phyloP scores from a whole-genome alignment of 2,797 vertebrate genomes.

The Trematomus bernacchii region DNA sequence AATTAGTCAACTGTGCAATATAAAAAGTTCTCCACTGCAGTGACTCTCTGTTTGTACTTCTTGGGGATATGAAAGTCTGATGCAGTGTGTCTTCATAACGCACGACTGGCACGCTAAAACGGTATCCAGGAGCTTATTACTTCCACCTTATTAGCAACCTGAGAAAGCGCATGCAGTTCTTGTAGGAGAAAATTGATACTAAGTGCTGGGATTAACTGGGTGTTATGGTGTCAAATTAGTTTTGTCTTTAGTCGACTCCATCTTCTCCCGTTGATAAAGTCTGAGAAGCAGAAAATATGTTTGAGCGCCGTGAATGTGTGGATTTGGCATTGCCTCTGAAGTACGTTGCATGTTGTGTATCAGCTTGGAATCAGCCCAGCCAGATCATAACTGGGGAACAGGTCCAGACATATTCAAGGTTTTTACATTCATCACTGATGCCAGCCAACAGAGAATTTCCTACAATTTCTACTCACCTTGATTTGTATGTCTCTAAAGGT shows the following conservation, averaged over 20 bases:
- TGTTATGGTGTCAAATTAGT: constrained; percentile 63
- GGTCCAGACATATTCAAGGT: constrained; percentile 48
- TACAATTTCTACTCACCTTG: neutral
- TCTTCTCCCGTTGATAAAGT: constrained; percentile 36
- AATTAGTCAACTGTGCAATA: constrained; percentile 50
- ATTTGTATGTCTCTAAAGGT: constrained; percentile 10
- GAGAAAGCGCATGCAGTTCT: constrained; percentile 72
- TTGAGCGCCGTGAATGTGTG: neutral
- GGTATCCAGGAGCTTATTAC: constrained; percentile 73
- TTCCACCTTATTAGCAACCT: constrained; percentile 78
- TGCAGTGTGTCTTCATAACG: constrained; percentile 71
- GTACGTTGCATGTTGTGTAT: constrained; percentile 5
- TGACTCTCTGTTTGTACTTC: constrained; percentile 48
- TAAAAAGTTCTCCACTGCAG: constrained; percentile 32
- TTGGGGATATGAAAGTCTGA: constrained; percentile 54
- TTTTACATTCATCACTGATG: constrained; percentile 20
- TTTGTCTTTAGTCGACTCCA: constrained; percentile 48
- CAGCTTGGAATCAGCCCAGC: constrained; percentile 2
- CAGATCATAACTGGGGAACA: constrained; percentile 33
- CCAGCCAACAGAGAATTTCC: constrained; percentile 25
- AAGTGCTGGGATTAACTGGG: constrained; percentile 71
- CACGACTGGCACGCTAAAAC: constrained; percentile 73
- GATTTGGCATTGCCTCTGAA: neutral
- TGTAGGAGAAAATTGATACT: constrained; percentile 77
- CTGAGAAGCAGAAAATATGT: constrained; percentile 54